Conservation (phyloP, 2,797 vertebrate genomes). For the Ibycter americanus region DNA sequence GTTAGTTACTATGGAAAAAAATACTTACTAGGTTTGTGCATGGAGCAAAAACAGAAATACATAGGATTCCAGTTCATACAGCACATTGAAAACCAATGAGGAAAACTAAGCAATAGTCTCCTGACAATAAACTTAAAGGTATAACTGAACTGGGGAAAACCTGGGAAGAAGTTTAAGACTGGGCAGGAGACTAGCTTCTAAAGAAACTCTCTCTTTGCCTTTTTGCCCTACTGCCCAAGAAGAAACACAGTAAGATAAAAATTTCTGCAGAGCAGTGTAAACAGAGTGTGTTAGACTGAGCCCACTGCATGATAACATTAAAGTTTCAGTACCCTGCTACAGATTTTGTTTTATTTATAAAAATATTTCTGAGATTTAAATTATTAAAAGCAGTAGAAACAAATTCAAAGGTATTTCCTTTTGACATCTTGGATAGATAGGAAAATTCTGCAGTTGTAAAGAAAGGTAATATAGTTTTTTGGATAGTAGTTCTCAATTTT, state of each 20-base stretch:
- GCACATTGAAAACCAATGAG: not conserved
- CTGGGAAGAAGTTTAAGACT: not conserved
- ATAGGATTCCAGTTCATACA: not conserved
- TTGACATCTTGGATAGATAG: constrained; percentile 28
- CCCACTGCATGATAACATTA: constrained; percentile 3
- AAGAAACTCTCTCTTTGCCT: not conserved
- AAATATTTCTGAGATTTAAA: constrained; percentile 60
- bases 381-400: constrained; percentile 62
- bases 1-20: not conserved
- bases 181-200: not conserved
- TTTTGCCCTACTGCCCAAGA: not conserved
- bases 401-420: constrained; percentile 59
- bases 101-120: not conserved
- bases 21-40: not conserved
- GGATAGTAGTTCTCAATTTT: constrained; percentile 40
- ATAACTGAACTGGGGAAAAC: not conserved
- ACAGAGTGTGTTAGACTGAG: not conserved
- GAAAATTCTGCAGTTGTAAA: constrained; percentile 41
- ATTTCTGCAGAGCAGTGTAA: constrained; percentile 25
- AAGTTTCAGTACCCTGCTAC: constrained; percentile 42
- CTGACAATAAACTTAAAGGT: not conserved
- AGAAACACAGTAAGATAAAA: not conserved
- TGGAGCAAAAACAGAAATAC: not conserved
- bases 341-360: constrained; percentile 69
- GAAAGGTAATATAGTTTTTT: constrained; percentile 37